Base-by-base conservation (phyloP, 2,888 invertebrate species). In the Tridacna gigas region DNA sequence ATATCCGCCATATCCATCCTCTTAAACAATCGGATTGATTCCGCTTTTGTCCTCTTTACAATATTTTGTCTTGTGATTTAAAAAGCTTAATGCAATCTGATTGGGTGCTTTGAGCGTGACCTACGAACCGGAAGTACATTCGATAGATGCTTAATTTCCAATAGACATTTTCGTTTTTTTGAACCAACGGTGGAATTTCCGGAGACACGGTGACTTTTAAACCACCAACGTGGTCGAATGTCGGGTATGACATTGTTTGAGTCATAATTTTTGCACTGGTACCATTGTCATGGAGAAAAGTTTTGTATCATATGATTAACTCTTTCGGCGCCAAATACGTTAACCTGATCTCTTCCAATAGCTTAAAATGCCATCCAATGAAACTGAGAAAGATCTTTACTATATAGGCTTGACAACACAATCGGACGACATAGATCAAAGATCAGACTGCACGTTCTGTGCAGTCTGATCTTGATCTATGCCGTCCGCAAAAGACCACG, bases 121-220 rank as follows among this genome's bases (percentile, higher is more conserved):
- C 84, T 61, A 18, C 61, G 25, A 28, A 51, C 74, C 79, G 84
- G 84, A 84, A 84, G 84, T 84, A 73, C 74, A 80, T 71, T 77
- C 60, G 48, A 84, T 84, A 78, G 80, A 75, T 74, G 48, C 51
- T 77, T 79, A 56, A 77, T 66, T 65, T 28, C 79, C 79, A 71
- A 77, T 45, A 71, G 71, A 71, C 51, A 51, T 47, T 71, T 81
- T 56, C 65, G 67, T 79, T 84, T 84, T 66, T 79, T 56, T 37
- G 2, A 37, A 37, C 56, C 65, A 79, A 73, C 79, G 81, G 47
- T 77, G 48, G 65, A 74, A 77, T 77, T 82, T 82, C 84, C 81
- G 79, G 77, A 77, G 45, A 77, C 71, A 81, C 67, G 79, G 61
- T 37, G 81, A 7, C 9, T 15, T 45, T 69, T 61, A 66, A 77